Conservation (phyloP, 2,797 vertebrate genomes). For the Enteromius fasciolatus region DNA sequence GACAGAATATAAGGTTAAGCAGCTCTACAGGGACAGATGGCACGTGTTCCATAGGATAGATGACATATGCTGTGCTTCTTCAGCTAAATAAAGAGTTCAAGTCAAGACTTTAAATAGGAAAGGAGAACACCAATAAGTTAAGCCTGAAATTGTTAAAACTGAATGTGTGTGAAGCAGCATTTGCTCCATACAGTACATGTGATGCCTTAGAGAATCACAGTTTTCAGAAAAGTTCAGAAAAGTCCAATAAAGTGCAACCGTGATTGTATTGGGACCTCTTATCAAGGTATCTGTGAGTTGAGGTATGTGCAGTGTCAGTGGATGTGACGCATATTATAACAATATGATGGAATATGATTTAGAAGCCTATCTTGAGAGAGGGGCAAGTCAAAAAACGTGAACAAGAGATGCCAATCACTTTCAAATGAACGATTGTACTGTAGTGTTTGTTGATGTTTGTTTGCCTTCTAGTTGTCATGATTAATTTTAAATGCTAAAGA, state of each 20-base stretch:
- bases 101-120: conserved; percentile 13
- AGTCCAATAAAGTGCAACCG: background rate
- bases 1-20: background rate
- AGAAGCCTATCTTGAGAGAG: background rate
- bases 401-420: background rate
- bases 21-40: conserved; percentile 10
- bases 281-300: background rate
- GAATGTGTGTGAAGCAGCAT: background rate
- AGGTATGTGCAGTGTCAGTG: background rate
- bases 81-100: conserved; percentile 20
- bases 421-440: background rate
- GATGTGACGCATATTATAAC: background rate
- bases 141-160: background rate
- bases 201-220: background rate
- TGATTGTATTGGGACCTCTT: background rate
- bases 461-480: conserved; percentile 8
- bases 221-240: conserved; percentile 3
- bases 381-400: background rate
- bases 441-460: background rate
- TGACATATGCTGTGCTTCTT: conserved; percentile 27
- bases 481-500: conserved; percentile 36
- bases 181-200: background rate
- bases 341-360: conserved; percentile 15
- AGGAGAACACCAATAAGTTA: background rate
- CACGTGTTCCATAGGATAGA: background rate